A percentile compares a stretch with the other conserved stretches of the same genome.
Conservation (phyloP, 1,140 invertebrate species). For the Pararge aegeria region DNA sequence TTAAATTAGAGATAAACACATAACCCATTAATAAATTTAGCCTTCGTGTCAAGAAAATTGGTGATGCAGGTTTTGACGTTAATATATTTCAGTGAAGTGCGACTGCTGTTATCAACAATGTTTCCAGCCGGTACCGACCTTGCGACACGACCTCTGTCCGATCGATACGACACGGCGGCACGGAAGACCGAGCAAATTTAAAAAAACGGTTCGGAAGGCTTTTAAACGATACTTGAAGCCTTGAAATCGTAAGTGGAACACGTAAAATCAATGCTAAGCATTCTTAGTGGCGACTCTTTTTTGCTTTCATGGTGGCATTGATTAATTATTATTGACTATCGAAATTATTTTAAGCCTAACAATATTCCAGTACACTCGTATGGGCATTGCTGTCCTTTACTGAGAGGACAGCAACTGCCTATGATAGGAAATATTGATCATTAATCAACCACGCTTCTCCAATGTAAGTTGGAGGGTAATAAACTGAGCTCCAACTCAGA, state of each 20-base stretch:
- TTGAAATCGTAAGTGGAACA: background rate
- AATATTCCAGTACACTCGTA: too few relatives aligned
- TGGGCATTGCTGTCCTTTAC: too few relatives aligned
- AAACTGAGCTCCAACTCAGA: too few relatives aligned
- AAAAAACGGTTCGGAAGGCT: background rate
- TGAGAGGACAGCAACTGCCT: too few relatives aligned
- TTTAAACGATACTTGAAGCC: background rate
- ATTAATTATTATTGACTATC: too few relatives aligned
- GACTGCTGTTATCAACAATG: background rate
- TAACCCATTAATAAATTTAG: background rate
- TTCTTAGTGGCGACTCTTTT: too few relatives aligned
- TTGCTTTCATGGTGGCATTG: too few relatives aligned
- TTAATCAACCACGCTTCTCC: too few relatives aligned
- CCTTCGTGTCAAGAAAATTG: background rate
- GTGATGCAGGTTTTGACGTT: background rate
- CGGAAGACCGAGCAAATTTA: background rate
- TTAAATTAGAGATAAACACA: background rate
- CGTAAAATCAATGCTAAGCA: background rate
- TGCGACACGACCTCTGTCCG: background rate
- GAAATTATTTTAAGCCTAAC: too few relatives aligned
- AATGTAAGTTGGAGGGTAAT: too few relatives aligned
- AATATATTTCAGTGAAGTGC: background rate
- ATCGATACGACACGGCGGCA: conserved; percentile 3
- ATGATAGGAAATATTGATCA: too few relatives aligned
- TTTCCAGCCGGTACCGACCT: background rate